A percentile compares a stretch with the other conserved stretches of the same genome.
Evolutionary conservation across 1,140 invertebrate genomes (phyloP).

Genomic region (Bombus waltoni): DNA sequence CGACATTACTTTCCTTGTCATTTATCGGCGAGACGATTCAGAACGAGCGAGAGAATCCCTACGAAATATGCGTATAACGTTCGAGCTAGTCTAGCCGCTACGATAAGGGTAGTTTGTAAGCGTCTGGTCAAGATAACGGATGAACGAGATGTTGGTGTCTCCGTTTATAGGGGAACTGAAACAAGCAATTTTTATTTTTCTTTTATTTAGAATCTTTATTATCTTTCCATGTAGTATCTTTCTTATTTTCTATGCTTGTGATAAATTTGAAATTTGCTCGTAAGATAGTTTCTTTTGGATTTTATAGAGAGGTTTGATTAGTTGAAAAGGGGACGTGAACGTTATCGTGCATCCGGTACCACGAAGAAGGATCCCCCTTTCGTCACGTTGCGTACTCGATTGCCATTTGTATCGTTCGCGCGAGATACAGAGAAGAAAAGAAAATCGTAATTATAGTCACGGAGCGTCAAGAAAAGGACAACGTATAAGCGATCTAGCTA

Average conservation of each 20-base stretch:
- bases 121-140: background rate
- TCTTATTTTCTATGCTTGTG: background rate
- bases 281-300: background rate
- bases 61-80: slow-evolving; percentile 16
- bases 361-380: background rate
- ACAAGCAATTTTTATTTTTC: background rate
- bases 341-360: background rate
- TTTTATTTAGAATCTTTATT: background rate
- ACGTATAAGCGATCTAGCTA: slow-evolving; percentile 18
- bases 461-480: background rate
- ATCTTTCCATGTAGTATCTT: background rate
- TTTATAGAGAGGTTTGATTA: background rate
- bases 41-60: background rate
- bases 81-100: slow-evolving; percentile 51
- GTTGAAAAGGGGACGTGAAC: background rate
- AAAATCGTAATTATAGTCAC: background rate
- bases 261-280: background rate
- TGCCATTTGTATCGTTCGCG: slow-evolving; percentile 26
- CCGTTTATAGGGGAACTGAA: no score
- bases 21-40: slow-evolving; percentile 2
- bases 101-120: slow-evolving; percentile 31
- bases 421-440: background rate
- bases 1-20: background rate
- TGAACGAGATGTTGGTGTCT: slow-evolving; percentile 3
- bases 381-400: slow-evolving; percentile 19